phyloP scores from a whole-genome alignment of 1,140 invertebrate genomes.

The Hypsibius dujardini region DNA sequence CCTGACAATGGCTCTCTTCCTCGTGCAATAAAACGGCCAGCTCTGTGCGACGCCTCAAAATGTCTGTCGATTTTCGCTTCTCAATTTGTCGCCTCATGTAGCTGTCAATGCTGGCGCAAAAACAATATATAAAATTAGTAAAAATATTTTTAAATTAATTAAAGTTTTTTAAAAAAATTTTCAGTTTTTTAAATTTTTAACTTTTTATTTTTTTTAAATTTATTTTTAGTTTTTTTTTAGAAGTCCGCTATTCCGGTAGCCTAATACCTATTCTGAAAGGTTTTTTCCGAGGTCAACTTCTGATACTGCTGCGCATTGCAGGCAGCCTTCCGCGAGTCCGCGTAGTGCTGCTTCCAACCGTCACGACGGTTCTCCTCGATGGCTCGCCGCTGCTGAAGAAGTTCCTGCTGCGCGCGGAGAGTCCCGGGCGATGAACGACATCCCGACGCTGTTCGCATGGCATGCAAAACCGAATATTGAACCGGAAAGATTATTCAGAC shows the following conservation, averaged over 20 bases:
- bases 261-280: background rate
- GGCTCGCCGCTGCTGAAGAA: background rate
- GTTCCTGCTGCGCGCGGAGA: constrained; percentile 15
- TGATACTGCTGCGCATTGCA: background rate
- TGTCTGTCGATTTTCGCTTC: background rate
- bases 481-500: too few species aligned
- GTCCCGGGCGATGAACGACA: background rate
- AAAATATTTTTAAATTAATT: background rate
- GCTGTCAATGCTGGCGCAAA: constrained; percentile 11
- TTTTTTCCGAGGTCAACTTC: background rate
- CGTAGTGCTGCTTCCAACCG: background rate
- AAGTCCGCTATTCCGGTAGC: background rate
- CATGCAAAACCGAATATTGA: too few species aligned
- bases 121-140: background rate
- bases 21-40: background rate
- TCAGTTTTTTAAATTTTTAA: too few species aligned
- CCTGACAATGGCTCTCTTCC: constrained; percentile 7
- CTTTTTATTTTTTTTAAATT: too few species aligned
- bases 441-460: too few species aligned
- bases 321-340: background rate
- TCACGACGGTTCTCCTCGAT: constrained; percentile 1
- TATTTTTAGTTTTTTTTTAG: too few species aligned
- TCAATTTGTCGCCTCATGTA: background rate
- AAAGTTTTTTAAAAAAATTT: too few species aligned
- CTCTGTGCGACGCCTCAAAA: background rate